Evolutionary conservation across 1,140 invertebrate species (phyloP).

Genomic region (Sminthurinus signatus): DNA sequence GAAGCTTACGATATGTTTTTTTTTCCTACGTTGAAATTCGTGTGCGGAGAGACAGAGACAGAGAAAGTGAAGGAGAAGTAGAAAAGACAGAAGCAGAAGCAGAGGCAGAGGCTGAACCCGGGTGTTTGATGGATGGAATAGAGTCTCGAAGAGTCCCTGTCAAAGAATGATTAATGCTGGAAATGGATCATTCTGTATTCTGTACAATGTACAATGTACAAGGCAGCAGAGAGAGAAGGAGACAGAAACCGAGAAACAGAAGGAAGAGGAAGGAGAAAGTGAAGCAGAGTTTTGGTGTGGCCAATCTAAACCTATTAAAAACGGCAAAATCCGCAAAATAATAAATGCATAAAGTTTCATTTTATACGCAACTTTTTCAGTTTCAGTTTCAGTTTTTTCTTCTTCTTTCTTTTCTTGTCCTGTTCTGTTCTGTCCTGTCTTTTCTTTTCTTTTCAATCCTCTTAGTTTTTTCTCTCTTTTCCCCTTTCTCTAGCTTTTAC

Average conservation of each 20-base stretch:
- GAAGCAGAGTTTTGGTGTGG: neutral
- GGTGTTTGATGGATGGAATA: conserved; percentile 41
- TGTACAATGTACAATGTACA: neutral
- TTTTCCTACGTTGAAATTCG: too few species aligned
- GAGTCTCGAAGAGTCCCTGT: conserved; percentile 33
- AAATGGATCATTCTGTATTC: conserved; percentile 37
- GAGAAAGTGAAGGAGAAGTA: conserved; percentile 15
- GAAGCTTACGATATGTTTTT: too few species aligned
- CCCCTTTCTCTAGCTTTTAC: too few species aligned
- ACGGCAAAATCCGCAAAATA: conserved; percentile 32
- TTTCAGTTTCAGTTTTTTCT: conserved; percentile 8
- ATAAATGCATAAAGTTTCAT: conserved; percentile 21
- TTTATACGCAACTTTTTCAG: conserved; percentile 7
- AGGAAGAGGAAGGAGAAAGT: neutral
- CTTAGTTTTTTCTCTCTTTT: neutral
- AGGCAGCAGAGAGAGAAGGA: neutral
- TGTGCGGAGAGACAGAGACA: too few species aligned
- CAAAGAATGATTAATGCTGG: conserved; percentile 42
- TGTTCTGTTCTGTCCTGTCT: neutral
- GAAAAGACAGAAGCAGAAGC: too few species aligned
- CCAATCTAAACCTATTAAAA: conserved; percentile 22
- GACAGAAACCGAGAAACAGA: conserved; percentile 1
- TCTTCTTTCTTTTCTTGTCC: neutral
- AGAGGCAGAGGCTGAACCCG: conserved; percentile 15
- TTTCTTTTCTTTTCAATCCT: neutral